Percentiles rank a stretch among this genome's conserved stretches.
Conservation (phyloP, 2,113 vertebrate species). For the Limanda limanda region DNA sequence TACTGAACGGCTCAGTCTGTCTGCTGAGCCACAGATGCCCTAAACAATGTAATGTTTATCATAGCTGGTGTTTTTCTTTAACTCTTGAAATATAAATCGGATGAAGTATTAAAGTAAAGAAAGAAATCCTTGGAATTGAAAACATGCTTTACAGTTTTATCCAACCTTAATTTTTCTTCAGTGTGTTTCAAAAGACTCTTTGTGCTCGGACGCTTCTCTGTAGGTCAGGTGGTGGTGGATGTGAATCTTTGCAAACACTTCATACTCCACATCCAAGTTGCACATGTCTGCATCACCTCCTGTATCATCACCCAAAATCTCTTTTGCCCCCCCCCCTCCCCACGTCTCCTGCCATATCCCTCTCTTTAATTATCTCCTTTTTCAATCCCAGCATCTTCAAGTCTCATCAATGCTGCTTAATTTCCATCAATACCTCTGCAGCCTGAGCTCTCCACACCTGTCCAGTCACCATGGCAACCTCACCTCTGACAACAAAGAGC, state of each 20-base stretch:
- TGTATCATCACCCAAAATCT: slow-evolving; percentile 51
- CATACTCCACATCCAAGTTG: slow-evolving; percentile 18
- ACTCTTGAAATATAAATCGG: no score
- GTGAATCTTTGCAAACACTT: background rate
- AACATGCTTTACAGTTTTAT: background rate
- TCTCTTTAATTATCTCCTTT: slow-evolving; percentile 78
- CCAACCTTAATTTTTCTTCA: background rate
- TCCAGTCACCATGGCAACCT: slow-evolving; percentile 81
- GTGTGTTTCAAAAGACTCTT: background rate
- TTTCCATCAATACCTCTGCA: slow-evolving; percentile 81
- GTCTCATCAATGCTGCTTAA: slow-evolving; percentile 82
- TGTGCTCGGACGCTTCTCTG: background rate
- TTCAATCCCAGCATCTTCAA: slow-evolving; percentile 76
- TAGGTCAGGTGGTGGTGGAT: background rate
- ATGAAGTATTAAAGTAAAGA: background rate
- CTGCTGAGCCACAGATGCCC: no score
- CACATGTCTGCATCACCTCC: slow-evolving; percentile 60
- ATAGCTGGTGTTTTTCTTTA: no score
- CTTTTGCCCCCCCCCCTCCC: slow-evolving; percentile 32
- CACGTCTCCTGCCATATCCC: slow-evolving; percentile 45
- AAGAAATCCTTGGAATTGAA: background rate
- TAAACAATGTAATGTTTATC: no score
- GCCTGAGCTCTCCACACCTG: slow-evolving; percentile 77
- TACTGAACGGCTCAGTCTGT: no score
- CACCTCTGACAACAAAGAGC: slow-evolving; percentile 83